Evolutionary conservation across 2,113 vertebrate species (phyloP).

Genomic region (Zosterops borbonicus): DNA sequence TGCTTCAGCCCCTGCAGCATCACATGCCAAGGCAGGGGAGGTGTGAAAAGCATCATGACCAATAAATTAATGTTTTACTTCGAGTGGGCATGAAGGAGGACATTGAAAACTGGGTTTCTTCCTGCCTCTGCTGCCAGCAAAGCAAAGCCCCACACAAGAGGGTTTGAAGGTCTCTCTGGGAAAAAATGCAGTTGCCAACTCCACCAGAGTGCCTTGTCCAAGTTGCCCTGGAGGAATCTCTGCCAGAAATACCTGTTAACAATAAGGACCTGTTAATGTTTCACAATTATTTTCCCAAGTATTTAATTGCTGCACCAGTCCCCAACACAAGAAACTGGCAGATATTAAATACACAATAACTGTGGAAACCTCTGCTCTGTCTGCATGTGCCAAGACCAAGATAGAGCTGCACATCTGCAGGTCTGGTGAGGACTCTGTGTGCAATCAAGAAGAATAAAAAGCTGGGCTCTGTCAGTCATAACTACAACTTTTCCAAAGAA

Average conservation of each 20-base stretch:
- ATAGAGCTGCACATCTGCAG: background rate
- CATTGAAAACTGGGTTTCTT: slow-evolving; percentile 31
- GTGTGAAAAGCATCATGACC: background rate
- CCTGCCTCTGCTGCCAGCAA: background rate
- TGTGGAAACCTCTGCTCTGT: background rate
- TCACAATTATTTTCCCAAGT: slow-evolving; percentile 57
- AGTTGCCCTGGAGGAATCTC: slow-evolving; percentile 30
- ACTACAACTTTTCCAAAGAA: background rate
- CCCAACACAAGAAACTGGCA: background rate
- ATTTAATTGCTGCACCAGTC: slow-evolving; percentile 25
- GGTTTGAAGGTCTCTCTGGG: slow-evolving; percentile 33
- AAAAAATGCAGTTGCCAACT: slow-evolving; percentile 17
- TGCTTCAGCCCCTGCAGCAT: background rate
- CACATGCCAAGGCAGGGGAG: background rate
- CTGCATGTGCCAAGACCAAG: background rate
- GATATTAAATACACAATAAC: background rate
- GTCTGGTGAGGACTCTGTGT: background rate
- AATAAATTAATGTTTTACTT: background rate
- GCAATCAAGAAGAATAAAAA: background rate
- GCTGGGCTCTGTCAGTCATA: background rate
- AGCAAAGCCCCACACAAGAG: slow-evolving; percentile 11
- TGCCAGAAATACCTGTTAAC: slow-evolving; percentile 66
- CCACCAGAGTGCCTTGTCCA: background rate
- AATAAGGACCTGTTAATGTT: slow-evolving; percentile 62
- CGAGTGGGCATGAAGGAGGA: background rate